A percentile compares a stretch with the other conserved stretches of the same genome.
phyloP scores from a whole-genome alignment of 2,113 vertebrate species.

The Gnathonemus longibarbis region DNA sequence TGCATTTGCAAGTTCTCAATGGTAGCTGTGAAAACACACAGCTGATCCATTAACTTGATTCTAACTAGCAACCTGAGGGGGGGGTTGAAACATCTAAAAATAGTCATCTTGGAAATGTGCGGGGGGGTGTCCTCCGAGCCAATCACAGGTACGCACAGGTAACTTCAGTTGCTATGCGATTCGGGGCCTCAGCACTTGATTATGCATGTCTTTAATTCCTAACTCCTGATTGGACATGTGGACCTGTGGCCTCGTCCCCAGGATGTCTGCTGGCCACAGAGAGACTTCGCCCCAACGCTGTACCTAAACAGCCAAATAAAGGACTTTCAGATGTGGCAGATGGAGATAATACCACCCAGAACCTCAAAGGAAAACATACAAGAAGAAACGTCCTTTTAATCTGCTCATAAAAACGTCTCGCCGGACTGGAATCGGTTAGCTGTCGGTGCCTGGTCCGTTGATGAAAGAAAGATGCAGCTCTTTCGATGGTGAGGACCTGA shows the following conservation, averaged over 20 bases:
- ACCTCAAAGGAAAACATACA: constrained; percentile 12
- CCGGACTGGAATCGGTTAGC: constrained; percentile 19
- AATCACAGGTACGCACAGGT: constrained; percentile 2
- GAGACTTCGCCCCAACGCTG: not conserved
- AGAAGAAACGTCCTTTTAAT: constrained; percentile 7
- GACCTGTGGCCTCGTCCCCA: not conserved
- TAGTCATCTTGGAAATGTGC: not conserved
- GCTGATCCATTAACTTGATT: not conserved
- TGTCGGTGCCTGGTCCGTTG: not conserved
- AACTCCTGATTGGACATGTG: not conserved
- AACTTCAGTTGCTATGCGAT: constrained; percentile 14
- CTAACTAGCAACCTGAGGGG: not conserved
- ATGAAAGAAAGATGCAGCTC: constrained; percentile 17
- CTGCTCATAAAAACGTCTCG: not conserved
- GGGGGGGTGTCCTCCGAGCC: not conserved
- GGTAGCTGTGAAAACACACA: not conserved
- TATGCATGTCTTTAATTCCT: not conserved
- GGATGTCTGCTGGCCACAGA: not conserved
- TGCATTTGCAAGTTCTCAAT: not conserved
- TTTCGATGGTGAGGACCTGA: constrained; percentile 20
- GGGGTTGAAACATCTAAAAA: not conserved
- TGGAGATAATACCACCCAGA: not conserved
- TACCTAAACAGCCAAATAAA: not conserved
- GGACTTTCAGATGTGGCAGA: constrained; percentile 5
- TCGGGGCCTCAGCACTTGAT: not conserved